Percentiles rank a stretch among this genome's conserved stretches.
Evolutionary conservation across 2,113 vertebrate species (phyloP).

Genomic region (Danio rerio): DNA sequence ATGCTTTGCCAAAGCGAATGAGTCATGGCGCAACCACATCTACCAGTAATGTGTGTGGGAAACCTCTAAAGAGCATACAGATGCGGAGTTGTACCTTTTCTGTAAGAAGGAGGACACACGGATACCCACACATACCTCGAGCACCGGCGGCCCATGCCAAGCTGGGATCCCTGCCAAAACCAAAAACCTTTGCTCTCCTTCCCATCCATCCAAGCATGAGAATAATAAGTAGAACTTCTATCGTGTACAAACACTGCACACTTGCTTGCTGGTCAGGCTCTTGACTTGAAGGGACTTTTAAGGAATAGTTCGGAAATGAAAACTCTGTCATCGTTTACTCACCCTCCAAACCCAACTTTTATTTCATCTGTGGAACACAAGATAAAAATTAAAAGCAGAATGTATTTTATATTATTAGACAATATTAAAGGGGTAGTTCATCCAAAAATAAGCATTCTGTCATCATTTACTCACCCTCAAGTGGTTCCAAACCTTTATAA

Average conservation of each 20-base stretch:
- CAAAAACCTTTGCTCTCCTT: conserved; percentile 47
- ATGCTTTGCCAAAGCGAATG: conserved; percentile 53
- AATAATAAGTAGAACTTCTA: conserved; percentile 37
- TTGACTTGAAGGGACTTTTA: not conserved
- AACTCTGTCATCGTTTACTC: not conserved
- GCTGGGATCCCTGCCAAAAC: conserved; percentile 49
- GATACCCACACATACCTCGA: conserved; percentile 50
- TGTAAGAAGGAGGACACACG: conserved; percentile 34
- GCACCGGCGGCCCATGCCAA: conserved; percentile 51
- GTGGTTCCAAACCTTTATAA: too few species aligned
- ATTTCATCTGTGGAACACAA: not conserved
- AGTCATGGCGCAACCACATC: conserved; percentile 52
- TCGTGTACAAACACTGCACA: not conserved
- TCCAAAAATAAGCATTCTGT: too few species aligned
- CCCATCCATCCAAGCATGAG: conserved; percentile 51
- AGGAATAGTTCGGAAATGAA: conserved; percentile 1
- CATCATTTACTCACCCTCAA: too few species aligned
- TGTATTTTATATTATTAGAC: not conserved
- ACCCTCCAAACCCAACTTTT: not conserved
- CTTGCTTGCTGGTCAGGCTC: not conserved
- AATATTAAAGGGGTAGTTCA: not conserved
- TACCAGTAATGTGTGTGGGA: conserved; percentile 56
- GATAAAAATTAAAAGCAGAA: not conserved
- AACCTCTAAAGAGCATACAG: conserved; percentile 33
- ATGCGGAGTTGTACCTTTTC: conserved; percentile 27